Evolutionary conservation across 2,113 vertebrate genomes (phyloP).

Genomic region (Brachirus orientalis): DNA sequence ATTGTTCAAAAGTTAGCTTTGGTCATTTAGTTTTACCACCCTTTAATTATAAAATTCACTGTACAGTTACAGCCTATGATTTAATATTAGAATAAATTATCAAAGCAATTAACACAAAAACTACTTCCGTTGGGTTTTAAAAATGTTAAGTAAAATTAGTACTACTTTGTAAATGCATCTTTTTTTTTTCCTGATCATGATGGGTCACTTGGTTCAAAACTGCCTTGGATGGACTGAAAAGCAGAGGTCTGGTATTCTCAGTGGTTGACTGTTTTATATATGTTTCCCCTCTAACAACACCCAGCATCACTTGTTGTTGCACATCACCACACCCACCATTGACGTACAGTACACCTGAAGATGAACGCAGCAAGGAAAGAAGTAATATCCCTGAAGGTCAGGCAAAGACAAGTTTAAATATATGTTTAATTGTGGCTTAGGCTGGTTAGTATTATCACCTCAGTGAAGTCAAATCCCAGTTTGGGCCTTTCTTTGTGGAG

Average conservation of each 20-base stretch:
- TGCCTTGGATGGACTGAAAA: background rate
- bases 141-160: background rate
- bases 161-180: background rate
- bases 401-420: no score
- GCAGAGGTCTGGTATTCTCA: background rate
- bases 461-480: no score
- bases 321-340: background rate
- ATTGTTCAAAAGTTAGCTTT: background rate
- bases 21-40: conserved; percentile 9
- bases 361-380: no score
- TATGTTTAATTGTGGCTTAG: no score
- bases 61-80: background rate
- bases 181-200: background rate
- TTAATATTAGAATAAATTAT: background rate
- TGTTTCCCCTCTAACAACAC: background rate
- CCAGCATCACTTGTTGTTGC: background rate
- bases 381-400: no score
- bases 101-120: background rate
- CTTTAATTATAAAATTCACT: background rate
- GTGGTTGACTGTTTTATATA: no score
- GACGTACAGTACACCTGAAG: no score
- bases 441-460: no score
- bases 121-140: background rate
- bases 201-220: background rate
- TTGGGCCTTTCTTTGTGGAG: no score